These are phyloP conservation scores for Diadumene lineata DNA, from an alignment of 92 coral and sea anemone species.

Conservation along the genomic window DNA sequence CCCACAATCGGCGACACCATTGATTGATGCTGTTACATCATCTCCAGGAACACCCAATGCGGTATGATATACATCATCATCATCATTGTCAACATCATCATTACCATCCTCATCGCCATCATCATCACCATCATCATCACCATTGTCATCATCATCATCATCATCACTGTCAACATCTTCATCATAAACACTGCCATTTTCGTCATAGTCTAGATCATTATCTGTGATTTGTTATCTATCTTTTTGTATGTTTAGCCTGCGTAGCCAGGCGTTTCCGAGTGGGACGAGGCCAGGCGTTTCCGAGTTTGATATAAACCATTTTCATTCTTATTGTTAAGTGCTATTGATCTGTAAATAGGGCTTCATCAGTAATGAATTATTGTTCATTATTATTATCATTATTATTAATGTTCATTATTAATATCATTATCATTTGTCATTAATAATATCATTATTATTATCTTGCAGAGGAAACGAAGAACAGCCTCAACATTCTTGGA, in stretches of 20 bases:
- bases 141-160: conserved; percentile 3
- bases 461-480: conserved; percentile 77
- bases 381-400: too few relatives aligned
- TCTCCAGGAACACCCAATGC: conserved; percentile 96
- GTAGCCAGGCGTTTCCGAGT: too few relatives aligned
- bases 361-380: too few relatives aligned
- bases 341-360: too few relatives aligned
- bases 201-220: too few relatives aligned
- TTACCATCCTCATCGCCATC: neutral
- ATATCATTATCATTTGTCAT: neutral
- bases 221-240: too few relatives aligned
- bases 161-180: neutral
- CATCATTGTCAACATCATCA: neutral
- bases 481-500: conserved; percentile 75
- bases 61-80: conserved; percentile 44
- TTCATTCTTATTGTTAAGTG: too few relatives aligned
- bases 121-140: neutral
- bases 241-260: too few relatives aligned
- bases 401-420: too few relatives aligned
- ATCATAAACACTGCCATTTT: too few relatives aligned
- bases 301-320: too few relatives aligned
- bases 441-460: neutral
- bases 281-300: too few relatives aligned
- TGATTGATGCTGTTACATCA: conserved; percentile 96
- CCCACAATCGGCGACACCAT: conserved; percentile 85